Evolutionary conservation across 2,113 vertebrate genomes (phyloP).

Genomic region (Microtus oregoni): DNA sequence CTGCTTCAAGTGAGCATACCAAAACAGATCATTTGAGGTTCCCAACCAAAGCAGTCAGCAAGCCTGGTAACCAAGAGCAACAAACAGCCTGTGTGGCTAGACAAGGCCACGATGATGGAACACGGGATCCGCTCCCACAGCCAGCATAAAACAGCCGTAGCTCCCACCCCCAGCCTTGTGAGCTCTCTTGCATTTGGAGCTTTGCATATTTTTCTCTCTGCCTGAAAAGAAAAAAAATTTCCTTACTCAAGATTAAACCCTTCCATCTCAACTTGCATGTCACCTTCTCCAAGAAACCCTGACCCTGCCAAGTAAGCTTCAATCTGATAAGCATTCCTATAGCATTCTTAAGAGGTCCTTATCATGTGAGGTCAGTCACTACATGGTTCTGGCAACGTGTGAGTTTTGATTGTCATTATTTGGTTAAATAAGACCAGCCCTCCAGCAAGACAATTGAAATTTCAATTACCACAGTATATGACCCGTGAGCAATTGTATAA

Average conservation of each 20-base stretch:
- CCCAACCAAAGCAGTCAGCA: not conserved
- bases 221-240: not conserved
- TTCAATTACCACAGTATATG: not conserved
- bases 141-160: not conserved
- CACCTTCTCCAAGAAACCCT: not conserved
- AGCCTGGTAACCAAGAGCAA: constrained; percentile 52
- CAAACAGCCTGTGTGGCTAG: not conserved
- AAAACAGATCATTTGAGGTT: not conserved
- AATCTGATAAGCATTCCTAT: not conserved
- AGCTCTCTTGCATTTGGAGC: not conserved
- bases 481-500: not conserved
- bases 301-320: not conserved
- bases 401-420: not conserved
- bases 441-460: not conserved
- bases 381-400: not conserved
- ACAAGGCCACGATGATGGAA: not conserved
- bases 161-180: not conserved
- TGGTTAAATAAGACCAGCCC: not conserved
- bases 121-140: not conserved
- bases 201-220: not conserved
- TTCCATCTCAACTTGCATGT: not conserved
- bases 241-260: not conserved
- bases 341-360: not conserved
- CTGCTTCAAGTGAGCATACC: not conserved
- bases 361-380: not conserved